Conservation (phyloP, 2,113 vertebrate genomes). For the Tenebrosternarchus preto region DNA sequence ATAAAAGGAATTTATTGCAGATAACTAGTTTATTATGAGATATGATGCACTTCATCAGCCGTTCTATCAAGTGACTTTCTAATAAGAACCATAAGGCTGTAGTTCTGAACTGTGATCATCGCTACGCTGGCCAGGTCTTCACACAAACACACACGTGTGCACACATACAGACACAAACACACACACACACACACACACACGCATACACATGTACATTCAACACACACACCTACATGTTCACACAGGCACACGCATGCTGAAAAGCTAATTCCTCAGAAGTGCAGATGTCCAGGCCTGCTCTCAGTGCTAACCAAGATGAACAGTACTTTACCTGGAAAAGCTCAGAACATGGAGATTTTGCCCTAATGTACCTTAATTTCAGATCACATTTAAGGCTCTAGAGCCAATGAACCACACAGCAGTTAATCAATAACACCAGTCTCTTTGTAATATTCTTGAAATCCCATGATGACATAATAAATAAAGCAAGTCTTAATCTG, state of each 20-base stretch:
- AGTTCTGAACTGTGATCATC: conserved; percentile 37
- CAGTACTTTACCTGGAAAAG: too few relatives aligned
- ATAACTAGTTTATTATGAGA: conserved; percentile 73
- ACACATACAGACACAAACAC: conserved; percentile 45
- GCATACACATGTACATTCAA: conserved; percentile 44
- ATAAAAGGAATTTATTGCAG: conserved; percentile 69
- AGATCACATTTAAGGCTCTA: not conserved
- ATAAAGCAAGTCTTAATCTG: not conserved
- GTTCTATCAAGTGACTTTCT: conserved; percentile 69
- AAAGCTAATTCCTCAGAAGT: conserved; percentile 12
- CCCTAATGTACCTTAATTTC: not conserved
- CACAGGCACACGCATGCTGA: conserved; percentile 54
- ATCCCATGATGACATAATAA: not conserved
- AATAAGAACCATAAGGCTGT: conserved; percentile 70
- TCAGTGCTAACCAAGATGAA: too few relatives aligned
- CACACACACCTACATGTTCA: conserved; percentile 40
- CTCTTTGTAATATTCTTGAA: not conserved
- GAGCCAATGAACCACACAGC: not conserved
- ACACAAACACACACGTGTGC: conserved; percentile 34
- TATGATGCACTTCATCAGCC: conserved; percentile 66
- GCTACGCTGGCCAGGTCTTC: not conserved
- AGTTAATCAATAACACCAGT: not conserved
- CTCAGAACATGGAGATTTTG: too few relatives aligned
- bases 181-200: conserved; percentile 51
- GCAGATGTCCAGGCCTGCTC: conserved; percentile 19